Evolutionary conservation across 1,140 invertebrate genomes (phyloP), one percentile per base, ranked within the genome.

Genomic region (Drosophila watanabei): DNA sequence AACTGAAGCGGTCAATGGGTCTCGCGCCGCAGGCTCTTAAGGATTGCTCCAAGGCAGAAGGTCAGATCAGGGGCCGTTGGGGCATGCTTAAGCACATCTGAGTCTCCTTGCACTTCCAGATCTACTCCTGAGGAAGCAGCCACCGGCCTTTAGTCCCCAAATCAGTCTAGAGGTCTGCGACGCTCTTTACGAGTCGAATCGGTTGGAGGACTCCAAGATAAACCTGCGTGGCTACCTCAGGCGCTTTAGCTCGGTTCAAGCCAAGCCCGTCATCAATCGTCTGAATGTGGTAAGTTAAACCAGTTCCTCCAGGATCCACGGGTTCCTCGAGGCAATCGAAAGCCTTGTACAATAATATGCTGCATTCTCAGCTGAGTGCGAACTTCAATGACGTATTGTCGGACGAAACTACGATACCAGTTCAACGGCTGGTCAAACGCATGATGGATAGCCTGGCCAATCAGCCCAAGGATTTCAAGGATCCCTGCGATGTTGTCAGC

Each of bases 401-500:
- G 32, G 77, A 54, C 4, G 72, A 49, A 18, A 68, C 57, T 35
- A 79, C 46, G 35, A 49, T 60, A 28, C 66, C 35, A 63, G 77
- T 81, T n/a, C 63, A 79, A 37, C 80, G 70, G 14, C 69, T 84
- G 33, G 68, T 86, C 45, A 69, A 52, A 49, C 48, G 73, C 10
- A 80, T 75, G 72, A 39, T 13, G 39, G 2, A 0, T 8, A 51
- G 43, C 4, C 43, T 24, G 66, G 60, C 58, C 4, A 75, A 11
- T 6, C 48, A 35, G 61, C 70, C 52, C 11, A 64, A 56, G 8
- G 20, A 72, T 0, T 9, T 28, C 0, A 69, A 86, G 30, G 41
- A 63, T 2, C 66, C 85, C 16, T 93, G 92, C 37, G 92, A 93
- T 81, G 84, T 93, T 4, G 48, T 92, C 11, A 93, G 92, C 68